These are phyloP conservation scores for Oxystoma pomonae DNA, from an alignment of 2,888 invertebrate genomes.

Conservation along the genomic window DNA sequence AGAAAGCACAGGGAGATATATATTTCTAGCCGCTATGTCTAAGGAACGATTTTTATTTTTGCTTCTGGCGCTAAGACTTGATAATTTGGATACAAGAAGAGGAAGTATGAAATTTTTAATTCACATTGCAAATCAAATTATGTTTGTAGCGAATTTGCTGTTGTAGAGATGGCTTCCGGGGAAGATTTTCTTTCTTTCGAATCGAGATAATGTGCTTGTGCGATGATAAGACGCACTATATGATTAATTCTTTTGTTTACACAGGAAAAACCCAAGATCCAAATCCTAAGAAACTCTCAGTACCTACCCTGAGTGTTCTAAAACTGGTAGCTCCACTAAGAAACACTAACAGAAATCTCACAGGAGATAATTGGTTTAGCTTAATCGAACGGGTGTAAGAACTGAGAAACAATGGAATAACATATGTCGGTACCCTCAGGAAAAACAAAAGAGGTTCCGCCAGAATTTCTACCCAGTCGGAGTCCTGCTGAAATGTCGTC, in stretches of 20 bases:
- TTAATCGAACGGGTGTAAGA: slow-evolving; percentile 25
- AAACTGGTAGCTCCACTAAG: slow-evolving; percentile 22
- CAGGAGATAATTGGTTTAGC: slow-evolving; percentile 29
- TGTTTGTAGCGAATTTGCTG: slow-evolving; percentile 5
- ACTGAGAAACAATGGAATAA: slow-evolving; percentile 21
- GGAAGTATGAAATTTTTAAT: neutral
- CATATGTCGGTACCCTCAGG: slow-evolving; percentile 30
- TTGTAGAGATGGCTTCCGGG: slow-evolving; percentile 17
- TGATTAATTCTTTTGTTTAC: slow-evolving; percentile 14
- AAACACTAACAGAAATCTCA: slow-evolving; percentile 29
- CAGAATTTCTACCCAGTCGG: slow-evolving; percentile 29
- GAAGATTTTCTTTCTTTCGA: slow-evolving; percentile 13
- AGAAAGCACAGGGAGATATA: slow-evolving; percentile 4
- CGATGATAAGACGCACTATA: slow-evolving; percentile 16
- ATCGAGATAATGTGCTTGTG: slow-evolving; percentile 12
- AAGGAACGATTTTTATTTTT: neutral
- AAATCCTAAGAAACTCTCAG: slow-evolving; percentile 9
- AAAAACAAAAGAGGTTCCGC: slow-evolving; percentile 33
- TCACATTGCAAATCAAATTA: slow-evolving; percentile 1
- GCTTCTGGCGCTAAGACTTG: neutral
- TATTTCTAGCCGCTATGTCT: slow-evolving; percentile 8
- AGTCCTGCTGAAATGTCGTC: slow-evolving; percentile 6
- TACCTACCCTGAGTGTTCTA: slow-evolving; percentile 19
- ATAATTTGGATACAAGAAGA: neutral
- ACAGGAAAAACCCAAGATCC: slow-evolving; percentile 11